These are phyloP conservation scores for Luscinia luscinia DNA, from an alignment of 2,797 vertebrate genomes.

Conservation along the genomic window DNA sequence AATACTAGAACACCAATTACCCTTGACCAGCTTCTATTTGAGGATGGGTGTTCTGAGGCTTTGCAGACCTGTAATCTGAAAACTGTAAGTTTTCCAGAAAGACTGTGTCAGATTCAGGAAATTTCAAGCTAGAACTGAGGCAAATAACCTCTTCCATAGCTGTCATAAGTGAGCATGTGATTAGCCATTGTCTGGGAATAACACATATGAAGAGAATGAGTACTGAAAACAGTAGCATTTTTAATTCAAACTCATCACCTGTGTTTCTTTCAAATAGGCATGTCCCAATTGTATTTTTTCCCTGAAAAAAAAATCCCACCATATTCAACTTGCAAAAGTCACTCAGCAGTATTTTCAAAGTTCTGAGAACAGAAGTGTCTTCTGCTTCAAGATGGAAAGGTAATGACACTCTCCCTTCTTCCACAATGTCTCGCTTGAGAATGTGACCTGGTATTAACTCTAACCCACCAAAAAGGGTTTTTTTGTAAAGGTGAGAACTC, in stretches of 20 bases:
- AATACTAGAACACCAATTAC: neutral
- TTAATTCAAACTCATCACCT: neutral
- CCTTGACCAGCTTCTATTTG: rapidly evolving
- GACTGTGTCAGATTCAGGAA: neutral
- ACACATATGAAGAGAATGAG: neutral
- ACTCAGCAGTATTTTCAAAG: neutral
- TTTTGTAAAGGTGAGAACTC: neutral
- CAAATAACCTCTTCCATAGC: neutral
- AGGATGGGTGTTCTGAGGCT: neutral
- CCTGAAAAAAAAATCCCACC: rapidly evolving
- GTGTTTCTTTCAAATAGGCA: neutral
- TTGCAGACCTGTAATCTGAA: neutral
- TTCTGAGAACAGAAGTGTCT: neutral
- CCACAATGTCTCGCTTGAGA: neutral
- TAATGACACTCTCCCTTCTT: neutral
- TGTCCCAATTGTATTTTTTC: rapidly evolving
- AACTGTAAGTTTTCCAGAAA: neutral
- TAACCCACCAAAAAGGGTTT: neutral
- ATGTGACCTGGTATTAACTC: neutral
- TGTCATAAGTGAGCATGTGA: neutral
- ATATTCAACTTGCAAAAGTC: neutral
- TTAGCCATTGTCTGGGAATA: neutral
- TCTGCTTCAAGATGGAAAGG: neutral
- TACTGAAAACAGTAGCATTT: neutral
- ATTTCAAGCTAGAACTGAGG: neutral